Evolutionary conservation across 1,140 invertebrate species (phyloP).

Genomic region (Brachionus rotundiformis): DNA sequence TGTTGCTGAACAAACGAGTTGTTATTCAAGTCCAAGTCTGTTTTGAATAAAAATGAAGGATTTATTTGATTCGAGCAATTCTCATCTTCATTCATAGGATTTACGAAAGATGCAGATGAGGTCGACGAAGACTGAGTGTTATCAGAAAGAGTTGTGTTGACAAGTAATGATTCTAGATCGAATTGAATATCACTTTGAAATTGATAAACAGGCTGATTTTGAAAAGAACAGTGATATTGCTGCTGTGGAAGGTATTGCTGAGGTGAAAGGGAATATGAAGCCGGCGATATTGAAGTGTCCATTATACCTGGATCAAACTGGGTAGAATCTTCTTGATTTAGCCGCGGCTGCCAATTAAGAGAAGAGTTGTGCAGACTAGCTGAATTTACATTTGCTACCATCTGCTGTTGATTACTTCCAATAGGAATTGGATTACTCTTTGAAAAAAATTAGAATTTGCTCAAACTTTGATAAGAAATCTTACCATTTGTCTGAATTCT

Average conservation of each 20-base stretch:
- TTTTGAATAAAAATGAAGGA: background rate
- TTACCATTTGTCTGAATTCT: slow-evolving; percentile 51
- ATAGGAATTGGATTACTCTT: slow-evolving; percentile 52
- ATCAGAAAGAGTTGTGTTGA: slow-evolving; percentile 24
- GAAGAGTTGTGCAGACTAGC: background rate
- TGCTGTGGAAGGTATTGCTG: background rate
- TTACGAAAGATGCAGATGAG: background rate
- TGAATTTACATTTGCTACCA: background rate
- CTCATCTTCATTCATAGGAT: background rate
- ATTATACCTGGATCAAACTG: slow-evolving; percentile 37
- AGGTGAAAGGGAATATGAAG: slow-evolving; percentile 34
- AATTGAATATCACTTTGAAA: background rate
- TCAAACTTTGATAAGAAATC: too few species aligned
- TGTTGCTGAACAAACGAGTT: background rate
- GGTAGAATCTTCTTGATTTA: background rate
- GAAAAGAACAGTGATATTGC: background rate
- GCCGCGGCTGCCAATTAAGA: background rate
- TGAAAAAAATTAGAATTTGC: too few species aligned
- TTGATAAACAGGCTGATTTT: background rate
- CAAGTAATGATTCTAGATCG: slow-evolving; percentile 29
- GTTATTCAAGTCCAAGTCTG: background rate
- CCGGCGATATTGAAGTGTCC: slow-evolving; percentile 13
- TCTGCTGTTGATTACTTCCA: background rate
- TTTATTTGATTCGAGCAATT: background rate
- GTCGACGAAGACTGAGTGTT: background rate